Evolutionary conservation across 1,140 invertebrate genomes (phyloP), one percentile per base, ranked within the genome.

Genomic region (Nephila pilipes): DNA sequence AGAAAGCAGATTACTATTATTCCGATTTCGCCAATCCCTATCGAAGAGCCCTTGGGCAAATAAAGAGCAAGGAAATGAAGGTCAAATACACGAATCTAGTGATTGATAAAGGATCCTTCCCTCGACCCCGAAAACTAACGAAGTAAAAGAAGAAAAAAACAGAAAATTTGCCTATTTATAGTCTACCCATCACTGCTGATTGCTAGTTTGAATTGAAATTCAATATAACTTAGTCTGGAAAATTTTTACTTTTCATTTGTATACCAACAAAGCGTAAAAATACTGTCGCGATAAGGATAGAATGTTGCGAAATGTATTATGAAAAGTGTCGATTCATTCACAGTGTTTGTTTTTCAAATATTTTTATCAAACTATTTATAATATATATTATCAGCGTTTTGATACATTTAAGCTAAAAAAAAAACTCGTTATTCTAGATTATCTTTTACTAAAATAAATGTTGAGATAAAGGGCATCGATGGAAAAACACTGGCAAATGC

Each of bases 1-100:
- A 65, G 63, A 12, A n/a, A 65, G 63, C 22, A 75, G 69, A 75
- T 75, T 75, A 60, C 58, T 60, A 20, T 75, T 75, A 75, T 75
- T 75, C 69, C 29, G 69, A 75, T 75, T 75, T 10, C 6, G 20
- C 5, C 22, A 75, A 36, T 75, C 16, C 12, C 29, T 32, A 36
- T 75, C 29, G 69, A 18, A 75, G 46, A 16, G 69, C 16, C 69
- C 69, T 75, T 75, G 69, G 18, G 22, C 63, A 25, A 5, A 3
- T 25, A 2, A n/a, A 25, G 63, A 10, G 69, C 32, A 14, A 2
- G 29, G 29, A 75, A 18, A 32, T 29, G 69, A 75, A 75, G 69
- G 69, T 75, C 29, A 75, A 32, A 32, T 5, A 32, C 29, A 75
- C 29, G 14, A 32, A 36, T 65, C 29, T 2, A 18, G 29, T 14